These are phyloP conservation scores for Globia sparganii DNA, from an alignment of 2,888 invertebrate genomes.

Conservation along the genomic window DNA sequence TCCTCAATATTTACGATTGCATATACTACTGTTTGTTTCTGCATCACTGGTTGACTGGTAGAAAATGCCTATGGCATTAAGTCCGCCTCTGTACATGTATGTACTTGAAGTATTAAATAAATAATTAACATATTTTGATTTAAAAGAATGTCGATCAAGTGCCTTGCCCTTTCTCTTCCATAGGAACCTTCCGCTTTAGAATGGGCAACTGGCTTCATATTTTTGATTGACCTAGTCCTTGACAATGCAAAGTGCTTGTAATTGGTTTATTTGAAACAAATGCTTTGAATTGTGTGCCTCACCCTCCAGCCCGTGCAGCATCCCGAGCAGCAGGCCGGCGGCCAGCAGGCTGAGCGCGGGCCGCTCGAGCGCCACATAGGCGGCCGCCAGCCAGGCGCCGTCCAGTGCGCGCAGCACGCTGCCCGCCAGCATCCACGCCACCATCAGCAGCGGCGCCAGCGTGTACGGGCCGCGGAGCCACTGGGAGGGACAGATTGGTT, in stretches of 20 bases:
- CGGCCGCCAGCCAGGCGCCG: constrained; percentile 63
- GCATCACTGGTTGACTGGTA: too few species aligned
- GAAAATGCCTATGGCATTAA: too few species aligned
- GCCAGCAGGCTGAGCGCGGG: constrained; percentile 69
- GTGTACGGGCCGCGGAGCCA: constrained; percentile 66
- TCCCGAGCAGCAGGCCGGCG: constrained; percentile 47
- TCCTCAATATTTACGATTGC: too few species aligned
- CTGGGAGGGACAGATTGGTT: constrained; percentile 45
- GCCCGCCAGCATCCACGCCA: constrained; percentile 72
- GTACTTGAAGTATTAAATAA: too few species aligned
- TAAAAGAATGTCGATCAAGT: background rate
- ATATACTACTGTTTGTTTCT: too few species aligned
- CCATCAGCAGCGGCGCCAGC: constrained; percentile 52
- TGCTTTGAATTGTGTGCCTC: constrained; percentile 35
- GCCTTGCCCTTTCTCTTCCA: background rate
- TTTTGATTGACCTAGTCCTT: background rate
- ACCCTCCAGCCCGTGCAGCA: constrained; percentile 63
- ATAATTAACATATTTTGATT: background rate
- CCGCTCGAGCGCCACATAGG: constrained; percentile 76
- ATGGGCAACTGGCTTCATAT: background rate
- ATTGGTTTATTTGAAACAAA: background rate
- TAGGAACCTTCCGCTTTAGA: background rate
- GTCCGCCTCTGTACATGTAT: too few species aligned
- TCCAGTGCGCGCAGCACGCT: constrained; percentile 64
- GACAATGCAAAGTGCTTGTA: background rate